Evolutionary conservation across 2,888 invertebrate genomes (phyloP), one percentile per base, ranked within the genome.

Genomic region (Alentia gelatinosa): DNA sequence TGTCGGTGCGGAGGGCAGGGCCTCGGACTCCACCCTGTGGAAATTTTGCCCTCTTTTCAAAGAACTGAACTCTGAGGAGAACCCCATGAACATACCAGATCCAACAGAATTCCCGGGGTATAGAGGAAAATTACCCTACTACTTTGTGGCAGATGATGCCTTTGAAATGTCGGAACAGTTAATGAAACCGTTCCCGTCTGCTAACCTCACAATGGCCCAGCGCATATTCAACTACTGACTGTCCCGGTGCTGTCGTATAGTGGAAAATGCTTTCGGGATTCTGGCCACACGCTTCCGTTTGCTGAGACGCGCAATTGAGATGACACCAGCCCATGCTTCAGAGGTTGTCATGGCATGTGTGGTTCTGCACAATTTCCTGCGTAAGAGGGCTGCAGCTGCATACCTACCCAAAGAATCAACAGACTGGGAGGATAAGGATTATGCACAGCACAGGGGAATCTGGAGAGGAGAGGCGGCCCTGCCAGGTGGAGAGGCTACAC

Each of bases 81-180:
- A 47, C 19, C 47, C 47, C 19, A 7, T 47, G 9, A 47, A 47
- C 19, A 19, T 47, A 12, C 47, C 47, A 47, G 47, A 47, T 19
- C 47, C 47, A 12, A 19, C 7, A 19, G 9, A 7, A 7, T 47
- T 47, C 47, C 19, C 47, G 19, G 47, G 19, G 19, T 47, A 47
- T 19, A 7, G 9, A 47, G 47, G 47, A 19, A 19, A 47, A 7
- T 4, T 89, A 1, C 91, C 93, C 7, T 90, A 75, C 91, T 50
- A 88, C 5, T 83, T 93, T 33, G 83, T 93, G 4, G 93, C 56
- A 12, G 93, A 93, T 90, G 93, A 93, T 33, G 93, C 93, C 15
- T 93, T 93, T 86, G 86, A 90, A 4, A 74, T 93, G 15, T 91
- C 89, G 74, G 15, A 15, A 0, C 75, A 92, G 68, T 23, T 93